Percentiles rank a stretch among this genome's conserved stretches.
Conservation (phyloP, 1,140 invertebrate genomes). For the Apocrypta bakeri region DNA sequence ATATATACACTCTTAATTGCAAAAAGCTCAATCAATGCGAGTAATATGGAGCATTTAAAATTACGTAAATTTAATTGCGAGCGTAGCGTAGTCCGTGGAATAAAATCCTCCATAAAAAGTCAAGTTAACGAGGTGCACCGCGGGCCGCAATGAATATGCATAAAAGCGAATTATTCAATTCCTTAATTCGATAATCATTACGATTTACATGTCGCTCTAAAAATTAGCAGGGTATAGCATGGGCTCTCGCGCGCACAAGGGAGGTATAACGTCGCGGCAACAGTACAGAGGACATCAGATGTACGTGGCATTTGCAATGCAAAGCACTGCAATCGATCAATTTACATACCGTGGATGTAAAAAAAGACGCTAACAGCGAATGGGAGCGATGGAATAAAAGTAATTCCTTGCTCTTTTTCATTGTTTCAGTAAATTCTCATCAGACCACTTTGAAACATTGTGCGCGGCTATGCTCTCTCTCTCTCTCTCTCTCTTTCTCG, state of each 20-base stretch:
- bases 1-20: not conserved
- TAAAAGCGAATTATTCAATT: slow-evolving; percentile 28
- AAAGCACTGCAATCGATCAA: slow-evolving; percentile 42
- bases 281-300: slow-evolving; percentile 5
- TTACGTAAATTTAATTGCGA: slow-evolving; percentile 9
- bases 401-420: slow-evolving; percentile 38
- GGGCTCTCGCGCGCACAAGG: too few species aligned
- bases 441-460: slow-evolving; percentile 36
- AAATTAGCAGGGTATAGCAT: slow-evolving; percentile 17
- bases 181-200: slow-evolving; percentile 27
- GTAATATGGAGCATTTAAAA: not conserved
- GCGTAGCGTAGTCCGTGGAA: not conserved
- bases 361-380: too few species aligned
- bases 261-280: not conserved
- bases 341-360: slow-evolving; percentile 15
- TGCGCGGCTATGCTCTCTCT: too few species aligned
- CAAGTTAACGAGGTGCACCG: not conserved
- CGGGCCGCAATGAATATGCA: slow-evolving; percentile 40
- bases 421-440: slow-evolving; percentile 43
- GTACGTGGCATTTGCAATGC: slow-evolving; percentile 41
- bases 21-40: not conserved
- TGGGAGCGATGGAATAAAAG: slow-evolving; percentile 46
- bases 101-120: not conserved
- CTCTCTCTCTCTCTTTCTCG: too few species aligned
- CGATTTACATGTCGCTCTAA: slow-evolving; percentile 3